A percentile compares a stretch with the other conserved stretches of the same genome.
phyloP scores from a whole-genome alignment of 2,113 vertebrate genomes.

The Urocitellus parryii region DNA sequence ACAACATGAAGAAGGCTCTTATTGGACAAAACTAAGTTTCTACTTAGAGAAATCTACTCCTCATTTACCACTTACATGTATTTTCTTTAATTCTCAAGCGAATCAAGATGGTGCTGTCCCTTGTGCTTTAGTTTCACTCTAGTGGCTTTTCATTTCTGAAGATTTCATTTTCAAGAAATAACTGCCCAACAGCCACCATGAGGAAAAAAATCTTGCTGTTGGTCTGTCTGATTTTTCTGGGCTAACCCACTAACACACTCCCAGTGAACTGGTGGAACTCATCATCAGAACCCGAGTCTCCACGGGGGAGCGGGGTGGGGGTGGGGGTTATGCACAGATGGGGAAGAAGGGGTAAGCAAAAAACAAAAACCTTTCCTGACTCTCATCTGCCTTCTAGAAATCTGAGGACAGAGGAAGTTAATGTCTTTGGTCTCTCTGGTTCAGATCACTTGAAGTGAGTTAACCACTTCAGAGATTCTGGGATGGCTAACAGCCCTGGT shows the following conservation, averaged over 20 bases:
- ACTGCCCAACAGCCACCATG: background rate
- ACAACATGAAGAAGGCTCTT: slow-evolving; percentile 51
- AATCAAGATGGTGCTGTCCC: background rate
- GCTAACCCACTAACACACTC: slow-evolving; percentile 9
- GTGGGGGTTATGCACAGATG: background rate
- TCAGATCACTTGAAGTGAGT: slow-evolving; percentile 74
- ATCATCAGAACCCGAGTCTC: slow-evolving; percentile 17
- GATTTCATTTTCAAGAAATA: slow-evolving; percentile 52
- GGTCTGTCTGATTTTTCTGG: background rate
- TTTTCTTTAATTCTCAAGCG: slow-evolving; percentile 36
- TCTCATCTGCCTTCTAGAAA: slow-evolving; percentile 49
- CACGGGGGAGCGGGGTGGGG: background rate
- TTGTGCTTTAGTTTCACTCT: slow-evolving; percentile 41
- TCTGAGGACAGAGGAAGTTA: slow-evolving; percentile 74
- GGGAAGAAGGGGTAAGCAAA: background rate
- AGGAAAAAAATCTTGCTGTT: background rate
- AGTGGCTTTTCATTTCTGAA: background rate
- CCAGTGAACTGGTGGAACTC: background rate
- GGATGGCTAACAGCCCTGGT: slow-evolving; percentile 67
- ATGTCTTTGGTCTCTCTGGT: slow-evolving; percentile 81
- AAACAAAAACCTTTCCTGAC: slow-evolving; percentile 58
- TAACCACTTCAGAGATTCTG: slow-evolving; percentile 61
- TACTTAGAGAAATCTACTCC: slow-evolving; percentile 58
- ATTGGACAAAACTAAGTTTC: slow-evolving; percentile 9
- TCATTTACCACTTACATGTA: background rate